Percentiles rank a stretch among this genome's conserved stretches.
phyloP scores from a whole-genome alignment of 2,113 vertebrate species.

The Petroica traversi region DNA sequence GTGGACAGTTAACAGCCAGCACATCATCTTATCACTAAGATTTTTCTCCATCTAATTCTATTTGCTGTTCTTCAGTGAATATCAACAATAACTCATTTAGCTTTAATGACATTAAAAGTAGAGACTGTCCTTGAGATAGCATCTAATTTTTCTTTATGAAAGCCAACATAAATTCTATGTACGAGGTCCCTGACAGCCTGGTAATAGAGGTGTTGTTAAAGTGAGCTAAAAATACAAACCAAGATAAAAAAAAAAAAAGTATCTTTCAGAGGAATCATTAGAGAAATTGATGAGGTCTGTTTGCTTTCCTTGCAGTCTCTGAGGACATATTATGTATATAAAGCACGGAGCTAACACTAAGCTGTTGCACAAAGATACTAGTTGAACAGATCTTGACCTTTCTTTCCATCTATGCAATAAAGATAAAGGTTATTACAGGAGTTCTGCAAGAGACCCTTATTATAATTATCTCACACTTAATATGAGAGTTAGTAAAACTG shows the following conservation, averaged over 20 bases:
- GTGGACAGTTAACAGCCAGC: conserved; percentile 9
- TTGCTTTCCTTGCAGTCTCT: conserved; percentile 66
- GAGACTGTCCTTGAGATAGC: conserved; percentile 69
- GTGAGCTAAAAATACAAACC: conserved; percentile 73
- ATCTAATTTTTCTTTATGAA: conserved; percentile 75
- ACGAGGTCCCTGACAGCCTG: conserved; percentile 45
- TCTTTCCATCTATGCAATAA: conserved; percentile 18
- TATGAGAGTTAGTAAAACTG: background rate
- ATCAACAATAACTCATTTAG: conserved; percentile 64
- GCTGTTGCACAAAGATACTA: conserved; percentile 23
- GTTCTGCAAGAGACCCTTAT: background rate
- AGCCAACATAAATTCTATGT: conserved; percentile 64
- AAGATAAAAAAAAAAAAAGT: background rate
- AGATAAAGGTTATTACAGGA: conserved; percentile 41
- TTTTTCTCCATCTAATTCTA: conserved; percentile 40
- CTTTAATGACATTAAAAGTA: conserved; percentile 65
- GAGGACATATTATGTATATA: conserved; percentile 55
- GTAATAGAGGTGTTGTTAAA: conserved; percentile 71
- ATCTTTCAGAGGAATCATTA: conserved; percentile 71
- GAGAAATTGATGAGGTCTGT: conserved; percentile 74
- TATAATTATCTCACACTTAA: background rate
- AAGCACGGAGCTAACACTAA: background rate
- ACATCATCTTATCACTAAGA: conserved; percentile 25
- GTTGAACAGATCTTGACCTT: conserved; percentile 51
- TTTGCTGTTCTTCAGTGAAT: conserved; percentile 44